Conservation (phyloP, 2,888 invertebrate species). For the Torymus tubicola region DNA sequence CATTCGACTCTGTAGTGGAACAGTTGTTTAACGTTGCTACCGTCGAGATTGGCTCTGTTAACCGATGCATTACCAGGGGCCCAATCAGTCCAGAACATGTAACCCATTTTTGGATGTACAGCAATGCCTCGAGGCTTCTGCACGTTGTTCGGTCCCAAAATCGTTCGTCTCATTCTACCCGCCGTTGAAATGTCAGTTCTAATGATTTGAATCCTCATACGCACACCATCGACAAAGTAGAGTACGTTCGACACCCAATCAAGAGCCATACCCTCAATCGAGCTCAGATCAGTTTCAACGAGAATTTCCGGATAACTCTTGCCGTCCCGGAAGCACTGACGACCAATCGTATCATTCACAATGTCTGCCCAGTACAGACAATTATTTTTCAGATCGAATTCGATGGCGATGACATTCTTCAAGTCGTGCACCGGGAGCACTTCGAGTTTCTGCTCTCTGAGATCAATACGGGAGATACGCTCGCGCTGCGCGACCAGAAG, state of each 20-base stretch:
- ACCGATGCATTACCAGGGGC: conserved; percentile 86
- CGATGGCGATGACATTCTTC: conserved; percentile 90
- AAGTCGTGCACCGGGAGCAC: conserved; percentile 84
- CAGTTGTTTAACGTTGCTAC: conserved; percentile 82
- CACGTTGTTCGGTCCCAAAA: conserved; percentile 82
- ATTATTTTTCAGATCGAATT: conserved; percentile 89
- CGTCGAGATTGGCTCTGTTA: conserved; percentile 88
- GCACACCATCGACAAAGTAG: conserved; percentile 91
- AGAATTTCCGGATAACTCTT: conserved; percentile 82
- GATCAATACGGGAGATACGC: conserved; percentile 84
- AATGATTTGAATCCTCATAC: conserved; percentile 89
- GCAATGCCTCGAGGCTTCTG: conserved; percentile 89
- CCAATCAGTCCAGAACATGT: conserved; percentile 94
- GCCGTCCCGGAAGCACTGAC: conserved; percentile 85
- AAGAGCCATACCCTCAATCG: conserved; percentile 92
- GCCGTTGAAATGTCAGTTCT: conserved; percentile 80
- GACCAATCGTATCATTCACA: conserved; percentile 85
- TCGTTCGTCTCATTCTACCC: conserved; percentile 86
- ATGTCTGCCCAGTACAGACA: conserved; percentile 95
- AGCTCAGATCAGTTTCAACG: conserved; percentile 85
- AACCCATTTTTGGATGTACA: conserved; percentile 89
- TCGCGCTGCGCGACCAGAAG: conserved; percentile 88
- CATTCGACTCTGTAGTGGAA: conserved; percentile 83
- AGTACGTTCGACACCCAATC: conserved; percentile 93
- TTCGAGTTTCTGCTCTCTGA: conserved; percentile 80